Evolutionary conservation across 2,797 vertebrate species (phyloP).

Genomic region (Australoheros facetus): DNA sequence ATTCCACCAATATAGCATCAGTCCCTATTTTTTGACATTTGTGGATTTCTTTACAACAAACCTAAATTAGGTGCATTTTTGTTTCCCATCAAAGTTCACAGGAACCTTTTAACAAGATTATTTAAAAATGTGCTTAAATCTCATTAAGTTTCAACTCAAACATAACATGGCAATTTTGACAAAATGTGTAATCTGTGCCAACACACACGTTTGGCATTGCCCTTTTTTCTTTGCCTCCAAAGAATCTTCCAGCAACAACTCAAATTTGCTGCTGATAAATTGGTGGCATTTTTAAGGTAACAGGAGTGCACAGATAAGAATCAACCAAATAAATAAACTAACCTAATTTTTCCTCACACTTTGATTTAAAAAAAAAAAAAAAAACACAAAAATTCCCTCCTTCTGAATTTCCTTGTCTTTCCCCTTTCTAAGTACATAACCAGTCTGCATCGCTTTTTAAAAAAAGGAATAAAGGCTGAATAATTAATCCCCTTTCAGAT

Average conservation of each 20-base stretch:
- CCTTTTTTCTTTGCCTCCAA: neutral
- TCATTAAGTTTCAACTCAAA: neutral
- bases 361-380: neutral
- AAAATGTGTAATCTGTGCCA: neutral
- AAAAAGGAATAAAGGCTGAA: neutral
- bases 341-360: neutral
- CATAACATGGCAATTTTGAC: too few relatives aligned
- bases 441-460: neutral
- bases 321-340: neutral
- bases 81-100: neutral
- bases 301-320: neutral
- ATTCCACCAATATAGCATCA: neutral
- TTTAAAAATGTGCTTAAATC: neutral
- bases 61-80: neutral
- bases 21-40: neutral
- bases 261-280: neutral
- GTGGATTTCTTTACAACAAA: neutral
- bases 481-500: neutral
- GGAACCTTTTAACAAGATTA: too few relatives aligned
- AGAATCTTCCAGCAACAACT: neutral
- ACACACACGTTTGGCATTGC: neutral
- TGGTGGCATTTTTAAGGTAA: neutral
- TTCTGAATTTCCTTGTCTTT: neutral
- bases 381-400: neutral
- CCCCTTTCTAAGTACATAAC: neutral